phyloP scores from a whole-genome alignment of 2,797 vertebrate genomes.

The Sebastes aleutianus region DNA sequence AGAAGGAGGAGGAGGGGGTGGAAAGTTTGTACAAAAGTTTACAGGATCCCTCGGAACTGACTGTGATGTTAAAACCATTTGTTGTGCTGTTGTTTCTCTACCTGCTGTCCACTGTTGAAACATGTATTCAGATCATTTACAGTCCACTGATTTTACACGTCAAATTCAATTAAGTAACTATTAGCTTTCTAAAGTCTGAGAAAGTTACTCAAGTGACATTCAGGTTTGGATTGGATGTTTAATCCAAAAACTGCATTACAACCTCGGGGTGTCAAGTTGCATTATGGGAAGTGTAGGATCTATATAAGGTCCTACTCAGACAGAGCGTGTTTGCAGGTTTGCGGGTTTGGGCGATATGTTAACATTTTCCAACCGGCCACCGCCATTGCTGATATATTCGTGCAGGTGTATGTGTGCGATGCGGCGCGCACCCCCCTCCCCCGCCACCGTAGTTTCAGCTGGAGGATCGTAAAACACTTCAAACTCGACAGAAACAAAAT shows the following conservation, averaged over 20 bases:
- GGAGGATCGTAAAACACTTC: too few species aligned
- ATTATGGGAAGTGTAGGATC: neutral
- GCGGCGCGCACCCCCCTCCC: too few species aligned
- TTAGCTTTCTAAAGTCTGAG: neutral
- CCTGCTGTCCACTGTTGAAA: constrained; percentile 1
- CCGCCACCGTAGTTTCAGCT: too few species aligned
- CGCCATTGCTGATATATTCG: too few species aligned
- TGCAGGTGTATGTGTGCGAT: too few species aligned
- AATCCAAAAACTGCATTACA: neutral
- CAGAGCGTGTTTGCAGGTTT: too few species aligned
- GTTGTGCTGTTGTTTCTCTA: neutral
- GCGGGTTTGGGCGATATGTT: too few species aligned
- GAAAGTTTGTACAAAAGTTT: constrained; percentile 28
- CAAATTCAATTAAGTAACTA: neutral
- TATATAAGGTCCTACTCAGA: too few species aligned
- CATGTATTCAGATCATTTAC: neutral
- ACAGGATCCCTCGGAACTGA: neutral
- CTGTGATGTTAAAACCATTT: constrained; percentile 19
- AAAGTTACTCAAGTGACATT: neutral
- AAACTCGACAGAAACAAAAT: too few species aligned
- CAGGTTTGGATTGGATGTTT: neutral
- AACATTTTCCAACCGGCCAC: too few species aligned
- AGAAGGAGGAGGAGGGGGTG: neutral
- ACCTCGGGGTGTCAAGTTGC: neutral
- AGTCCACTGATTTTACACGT: neutral